phyloP scores from a whole-genome alignment of 2,888 invertebrate genomes.

The Rhaphigaster nebulosa region DNA sequence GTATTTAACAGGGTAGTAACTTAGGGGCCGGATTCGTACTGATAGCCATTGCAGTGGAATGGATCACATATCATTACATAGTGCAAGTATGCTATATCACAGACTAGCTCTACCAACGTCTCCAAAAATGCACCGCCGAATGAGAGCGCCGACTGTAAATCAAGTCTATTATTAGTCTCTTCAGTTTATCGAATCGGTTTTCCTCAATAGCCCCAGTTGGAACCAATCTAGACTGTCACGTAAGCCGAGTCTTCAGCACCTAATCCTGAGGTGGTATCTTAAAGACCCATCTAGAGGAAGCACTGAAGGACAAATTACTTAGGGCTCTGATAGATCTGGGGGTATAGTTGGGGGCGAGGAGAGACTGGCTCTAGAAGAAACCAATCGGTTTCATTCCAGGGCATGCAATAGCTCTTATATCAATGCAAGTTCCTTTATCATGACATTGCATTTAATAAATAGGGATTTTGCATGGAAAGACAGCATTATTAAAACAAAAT shows the following conservation, averaged over 20 bases:
- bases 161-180: not conserved
- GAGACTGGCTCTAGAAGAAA: not conserved
- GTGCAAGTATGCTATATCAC: not conserved
- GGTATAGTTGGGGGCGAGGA: not conserved
- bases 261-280: constrained; percentile 8
- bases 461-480: not conserved
- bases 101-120: not conserved
- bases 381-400: not conserved
- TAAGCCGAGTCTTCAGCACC: constrained; percentile 41
- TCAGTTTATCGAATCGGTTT: constrained; percentile 47
- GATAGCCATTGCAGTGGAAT: not conserved
- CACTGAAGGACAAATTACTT: constrained; percentile 32
- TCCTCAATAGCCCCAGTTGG: constrained; percentile 30
- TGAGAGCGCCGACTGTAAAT: not conserved
- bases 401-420: not conserved
- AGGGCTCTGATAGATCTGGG: not conserved
- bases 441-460: not conserved
- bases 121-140: not conserved
- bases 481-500: not conserved
- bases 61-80: not conserved
- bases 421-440: not conserved
- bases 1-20: no score
- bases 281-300: constrained; percentile 16
- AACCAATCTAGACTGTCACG: constrained; percentile 49
- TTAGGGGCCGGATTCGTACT: no score